Percentiles rank a stretch among this genome's conserved stretches.
Evolutionary conservation across 2,113 vertebrate genomes (phyloP).

Genomic region (Nothocercus julius): DNA sequence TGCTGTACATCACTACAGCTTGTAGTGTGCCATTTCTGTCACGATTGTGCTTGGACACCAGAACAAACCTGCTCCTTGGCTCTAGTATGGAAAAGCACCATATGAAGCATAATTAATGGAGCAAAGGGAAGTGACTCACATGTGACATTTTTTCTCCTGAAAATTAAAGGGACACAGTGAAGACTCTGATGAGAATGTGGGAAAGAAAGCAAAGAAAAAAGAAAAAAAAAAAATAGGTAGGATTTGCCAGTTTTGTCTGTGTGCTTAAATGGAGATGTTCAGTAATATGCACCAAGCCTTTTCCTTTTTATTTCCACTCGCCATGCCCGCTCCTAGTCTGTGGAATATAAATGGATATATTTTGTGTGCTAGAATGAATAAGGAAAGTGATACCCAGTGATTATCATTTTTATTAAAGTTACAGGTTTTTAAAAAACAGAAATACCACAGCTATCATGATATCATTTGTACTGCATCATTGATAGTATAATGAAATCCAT

Average conservation of each 20-base stretch:
- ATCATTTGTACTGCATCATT: neutral
- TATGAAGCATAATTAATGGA: neutral
- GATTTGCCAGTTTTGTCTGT: neutral
- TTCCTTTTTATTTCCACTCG: neutral
- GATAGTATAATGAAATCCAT: neutral
- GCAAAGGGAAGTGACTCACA: neutral
- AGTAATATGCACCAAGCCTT: neutral
- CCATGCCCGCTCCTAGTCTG: fast-evolving
- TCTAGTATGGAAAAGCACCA: neutral
- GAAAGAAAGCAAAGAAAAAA: neutral
- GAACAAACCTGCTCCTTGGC: neutral
- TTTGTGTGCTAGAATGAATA: neutral
- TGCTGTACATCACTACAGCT: neutral
- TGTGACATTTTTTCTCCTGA: neutral
- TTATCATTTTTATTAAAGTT: neutral
- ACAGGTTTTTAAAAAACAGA: neutral
- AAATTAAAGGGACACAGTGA: neutral
- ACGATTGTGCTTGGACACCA: neutral
- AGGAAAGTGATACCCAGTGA: neutral
- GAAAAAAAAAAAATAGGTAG: neutral
- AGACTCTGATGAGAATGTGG: neutral
- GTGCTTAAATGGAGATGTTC: neutral
- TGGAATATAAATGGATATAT: neutral
- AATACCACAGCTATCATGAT: neutral
- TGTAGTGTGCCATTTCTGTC: neutral